These are phyloP conservation scores for Nemapogon koenigi DNA, from an alignment of 2,888 invertebrate species.

Conservation along the genomic window DNA sequence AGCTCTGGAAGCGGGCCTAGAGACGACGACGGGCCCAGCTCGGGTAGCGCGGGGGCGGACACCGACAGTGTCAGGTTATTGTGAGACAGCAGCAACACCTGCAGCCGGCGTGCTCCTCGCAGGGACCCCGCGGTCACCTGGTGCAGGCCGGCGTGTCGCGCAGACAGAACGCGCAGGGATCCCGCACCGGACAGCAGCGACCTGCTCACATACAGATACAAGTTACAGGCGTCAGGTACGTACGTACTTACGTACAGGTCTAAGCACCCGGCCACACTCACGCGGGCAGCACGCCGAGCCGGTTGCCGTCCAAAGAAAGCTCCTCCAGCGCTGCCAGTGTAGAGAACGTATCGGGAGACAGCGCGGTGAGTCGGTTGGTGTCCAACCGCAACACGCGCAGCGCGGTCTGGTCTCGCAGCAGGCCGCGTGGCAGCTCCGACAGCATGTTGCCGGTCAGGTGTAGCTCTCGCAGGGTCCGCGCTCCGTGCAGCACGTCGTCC, in stretches of 20 bases:
- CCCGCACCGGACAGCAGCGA: background rate
- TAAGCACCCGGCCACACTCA: background rate
- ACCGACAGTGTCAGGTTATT: background rate
- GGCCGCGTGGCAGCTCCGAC: constrained; percentile 11
- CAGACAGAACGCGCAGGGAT: background rate
- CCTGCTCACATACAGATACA: background rate
- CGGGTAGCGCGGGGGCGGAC: background rate
- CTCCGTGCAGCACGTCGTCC: background rate
- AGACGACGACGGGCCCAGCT: background rate
- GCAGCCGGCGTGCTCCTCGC: background rate
- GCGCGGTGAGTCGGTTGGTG: background rate
- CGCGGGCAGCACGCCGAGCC: background rate
- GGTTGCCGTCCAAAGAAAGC: constrained; percentile 1
- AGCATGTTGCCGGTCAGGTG: background rate
- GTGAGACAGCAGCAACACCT: background rate
- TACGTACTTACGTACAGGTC: background rate
- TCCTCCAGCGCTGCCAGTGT: background rate
- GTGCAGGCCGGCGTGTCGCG: background rate
- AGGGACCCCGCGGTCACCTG: background rate
- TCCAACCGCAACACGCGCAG: background rate
- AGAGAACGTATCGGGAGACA: constrained; percentile 1
- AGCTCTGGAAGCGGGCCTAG: background rate
- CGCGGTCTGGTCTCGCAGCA: constrained; percentile 4
- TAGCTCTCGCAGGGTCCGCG: background rate
- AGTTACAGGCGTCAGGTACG: background rate